A percentile compares a stretch with the other conserved stretches of the same genome.
Evolutionary conservation across 2,888 invertebrate genomes (phyloP).

Genomic region (Epsilonema sp.): DNA sequence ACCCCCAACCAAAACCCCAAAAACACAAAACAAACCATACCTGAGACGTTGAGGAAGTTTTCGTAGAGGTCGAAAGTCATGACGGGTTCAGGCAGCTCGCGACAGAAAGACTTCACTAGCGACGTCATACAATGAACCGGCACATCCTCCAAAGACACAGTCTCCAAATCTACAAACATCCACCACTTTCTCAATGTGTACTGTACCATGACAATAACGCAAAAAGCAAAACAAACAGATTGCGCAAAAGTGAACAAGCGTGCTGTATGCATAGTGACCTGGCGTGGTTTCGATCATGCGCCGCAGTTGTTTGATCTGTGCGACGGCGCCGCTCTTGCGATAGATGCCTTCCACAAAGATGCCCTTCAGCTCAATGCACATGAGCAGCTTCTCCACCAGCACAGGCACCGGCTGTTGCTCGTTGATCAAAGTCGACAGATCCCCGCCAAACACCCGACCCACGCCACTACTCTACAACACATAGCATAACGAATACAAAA

Average conservation of each 20-base stretch:
- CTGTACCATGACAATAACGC: no score
- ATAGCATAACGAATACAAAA: no score
- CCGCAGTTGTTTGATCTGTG: conserved; percentile 32
- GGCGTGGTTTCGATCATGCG: conserved; percentile 29
- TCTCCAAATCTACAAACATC: no score
- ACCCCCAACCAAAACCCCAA: no score
- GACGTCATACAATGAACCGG: conserved; percentile 74
- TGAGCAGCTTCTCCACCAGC: conserved; percentile 67
- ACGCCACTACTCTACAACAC: no score
- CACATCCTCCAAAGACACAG: conserved; percentile 49
- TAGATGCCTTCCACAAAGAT: conserved; percentile 46
- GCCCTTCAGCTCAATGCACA: conserved; percentile 59
- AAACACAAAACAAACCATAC: no score
- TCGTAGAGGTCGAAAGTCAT: conserved; percentile 81
- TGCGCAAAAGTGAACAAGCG: no score
- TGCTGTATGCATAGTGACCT: no score
- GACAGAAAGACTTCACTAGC: conserved; percentile 62
- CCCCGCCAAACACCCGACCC: conserved; percentile 55
- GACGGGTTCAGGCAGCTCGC: conserved; percentile 78
- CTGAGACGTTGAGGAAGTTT: conserved; percentile 68
- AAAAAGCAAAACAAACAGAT: no score
- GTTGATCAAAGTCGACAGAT: conserved; percentile 45
- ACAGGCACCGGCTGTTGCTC: conserved; percentile 39
- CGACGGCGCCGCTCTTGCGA: conserved; percentile 51
- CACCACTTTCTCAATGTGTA: no score